Conservation (phyloP, 2,888 invertebrate species). For the Oeneis ivallda region DNA sequence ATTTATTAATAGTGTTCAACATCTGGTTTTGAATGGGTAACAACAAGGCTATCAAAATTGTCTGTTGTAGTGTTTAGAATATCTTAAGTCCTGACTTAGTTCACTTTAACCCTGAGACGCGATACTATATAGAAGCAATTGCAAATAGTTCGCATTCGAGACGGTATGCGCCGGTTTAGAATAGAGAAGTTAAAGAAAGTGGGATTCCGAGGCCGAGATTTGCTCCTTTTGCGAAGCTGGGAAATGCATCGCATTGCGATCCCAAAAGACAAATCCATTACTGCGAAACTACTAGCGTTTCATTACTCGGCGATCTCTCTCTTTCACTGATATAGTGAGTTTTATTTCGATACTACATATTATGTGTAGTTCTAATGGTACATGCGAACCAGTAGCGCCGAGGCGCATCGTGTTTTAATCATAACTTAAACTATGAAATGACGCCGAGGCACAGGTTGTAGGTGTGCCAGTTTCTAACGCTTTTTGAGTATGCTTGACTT, state of each 20-base stretch:
- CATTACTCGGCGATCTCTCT: constrained; percentile 31
- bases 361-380: too few species aligned
- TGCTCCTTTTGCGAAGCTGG: constrained; percentile 38
- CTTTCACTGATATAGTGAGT: too few species aligned
- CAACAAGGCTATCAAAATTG: not conserved
- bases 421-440: too few species aligned
- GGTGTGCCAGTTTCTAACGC: too few species aligned
- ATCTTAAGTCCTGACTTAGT: not conserved
- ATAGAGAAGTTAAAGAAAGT: constrained; percentile 61
- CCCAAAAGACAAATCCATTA: constrained; percentile 37
- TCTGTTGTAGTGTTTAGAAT: not conserved
- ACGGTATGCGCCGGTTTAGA: constrained; percentile 47
- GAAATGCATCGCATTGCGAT: constrained; percentile 23
- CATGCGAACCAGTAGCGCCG: too few species aligned
- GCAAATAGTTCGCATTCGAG: constrained; percentile 52
- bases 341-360: too few species aligned
- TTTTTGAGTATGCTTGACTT: too few species aligned
- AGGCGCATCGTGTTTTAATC: too few species aligned
- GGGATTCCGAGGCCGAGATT: constrained; percentile 39
- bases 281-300: constrained; percentile 25
- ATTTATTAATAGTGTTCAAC: too few species aligned
- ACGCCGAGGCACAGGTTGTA: too few species aligned
- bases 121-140: constrained; percentile 49
- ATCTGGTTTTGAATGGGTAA: too few species aligned
- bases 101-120: not conserved